Evolutionary conservation across 2,797 vertebrate species (phyloP), one percentile per base, ranked within the genome.

Genomic region (Scyliorhinus canicula): DNA sequence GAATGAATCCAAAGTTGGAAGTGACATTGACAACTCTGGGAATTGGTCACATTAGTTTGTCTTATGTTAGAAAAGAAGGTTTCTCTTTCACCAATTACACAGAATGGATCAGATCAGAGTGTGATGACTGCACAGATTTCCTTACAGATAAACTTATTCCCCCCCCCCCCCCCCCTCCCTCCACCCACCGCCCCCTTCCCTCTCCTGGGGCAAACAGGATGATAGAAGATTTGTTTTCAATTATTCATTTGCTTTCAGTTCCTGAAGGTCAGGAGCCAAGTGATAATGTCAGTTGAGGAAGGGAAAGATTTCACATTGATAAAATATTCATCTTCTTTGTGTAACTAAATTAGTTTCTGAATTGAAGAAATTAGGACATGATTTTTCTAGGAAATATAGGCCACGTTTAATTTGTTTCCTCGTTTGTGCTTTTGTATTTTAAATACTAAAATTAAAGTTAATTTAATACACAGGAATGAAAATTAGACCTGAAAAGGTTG

Each of bases 251-350:
- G 96, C 97, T 97, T 97, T 98, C 97, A 96, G 97, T 98, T 98
- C 98, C 97, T 98, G 98, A 98, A 99, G 98, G 98, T 98, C 98
- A 98, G 96, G 96, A 97, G 97, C 97, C 96, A 97, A 98, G 97
- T 97, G 97, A 96, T 84, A 85, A 71, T 85, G 95, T 95, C 95
- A 85, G 95, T 90, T 96, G 96, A 97, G 96, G 96, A 97, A 97
- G 97, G 98, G 97, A 97, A 97, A 97, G 98, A 97, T 97, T 98
- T 97, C 97, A 96, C 95, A 96, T 96, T 97, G 98, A 99, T 98
- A 97, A 98, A 99, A 98, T 98, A 98, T 98, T 98, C 97, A 99
- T 98, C 97, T 97, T 97, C 97, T 97, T 96, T 97, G 98, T 98
- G 97, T 98, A 97, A 97, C 98, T 97, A 97, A 97, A 97, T 97